Evolutionary conservation across 2,113 vertebrate genomes (phyloP).

Genomic region (Periophthalmodon schlosseri): DNA sequence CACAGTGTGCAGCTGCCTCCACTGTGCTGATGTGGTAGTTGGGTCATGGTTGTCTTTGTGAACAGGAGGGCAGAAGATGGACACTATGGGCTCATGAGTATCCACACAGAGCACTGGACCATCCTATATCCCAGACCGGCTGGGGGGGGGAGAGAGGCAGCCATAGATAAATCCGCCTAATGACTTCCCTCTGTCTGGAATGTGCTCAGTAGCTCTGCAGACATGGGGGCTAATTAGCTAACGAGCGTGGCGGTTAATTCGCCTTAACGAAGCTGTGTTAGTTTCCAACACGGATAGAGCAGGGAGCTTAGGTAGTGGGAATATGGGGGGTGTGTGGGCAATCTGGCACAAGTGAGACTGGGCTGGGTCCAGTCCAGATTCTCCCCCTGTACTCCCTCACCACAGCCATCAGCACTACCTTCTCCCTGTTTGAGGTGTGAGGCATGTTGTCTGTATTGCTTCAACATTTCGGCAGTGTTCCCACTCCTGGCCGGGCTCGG

Average conservation of each 20-base stretch:
- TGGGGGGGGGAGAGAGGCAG: slow-evolving; percentile 61
- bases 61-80: slow-evolving; percentile 13
- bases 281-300: slow-evolving; percentile 69
- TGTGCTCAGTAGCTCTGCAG: slow-evolving; percentile 74
- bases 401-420: slow-evolving; percentile 39
- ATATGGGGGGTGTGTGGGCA: slow-evolving; percentile 43
- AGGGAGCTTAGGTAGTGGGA: slow-evolving; percentile 45
- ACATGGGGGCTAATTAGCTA: slow-evolving; percentile 82
- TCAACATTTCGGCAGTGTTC: slow-evolving; percentile 55
- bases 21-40: slow-evolving; percentile 9
- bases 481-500: slow-evolving; percentile 59
- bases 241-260: slow-evolving; percentile 81
- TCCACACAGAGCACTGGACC: slow-evolving; percentile 46
- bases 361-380: slow-evolving; percentile 71
- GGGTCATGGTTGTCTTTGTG: slow-evolving; percentile 34
- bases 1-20: slow-evolving; percentile 56
- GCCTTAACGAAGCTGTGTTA: slow-evolving; percentile 76
- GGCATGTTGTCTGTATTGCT: slow-evolving; percentile 54
- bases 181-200: slow-evolving; percentile 80
- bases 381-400: slow-evolving; percentile 18
- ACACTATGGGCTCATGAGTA: slow-evolving; percentile 42
- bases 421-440: slow-evolving; percentile 49
- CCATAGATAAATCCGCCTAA: slow-evolving; percentile 77
- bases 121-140: slow-evolving; percentile 52
- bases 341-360: slow-evolving; percentile 55